A percentile compares a stretch with the other conserved stretches of the same genome.
phyloP scores from a whole-genome alignment of 1,140 invertebrate genomes.

The Drosophila lowei region DNA sequence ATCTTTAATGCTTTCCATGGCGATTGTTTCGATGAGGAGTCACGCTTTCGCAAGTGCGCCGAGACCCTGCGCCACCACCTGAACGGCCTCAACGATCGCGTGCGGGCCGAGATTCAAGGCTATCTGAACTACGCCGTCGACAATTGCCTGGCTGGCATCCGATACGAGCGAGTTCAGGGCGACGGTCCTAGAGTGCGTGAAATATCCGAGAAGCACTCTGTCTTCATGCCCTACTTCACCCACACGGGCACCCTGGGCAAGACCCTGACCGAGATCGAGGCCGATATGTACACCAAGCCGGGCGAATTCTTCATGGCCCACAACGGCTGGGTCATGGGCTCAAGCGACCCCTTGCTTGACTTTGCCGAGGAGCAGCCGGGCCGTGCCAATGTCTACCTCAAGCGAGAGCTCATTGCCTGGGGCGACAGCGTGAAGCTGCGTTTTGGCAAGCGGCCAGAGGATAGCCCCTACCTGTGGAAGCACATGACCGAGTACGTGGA shows the following conservation, averaged over 20 bases:
- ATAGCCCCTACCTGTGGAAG: constrained; percentile 97
- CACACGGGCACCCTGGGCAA: constrained; percentile 64
- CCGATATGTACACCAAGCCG: constrained; percentile 87
- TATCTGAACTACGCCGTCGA: constrained; percentile 92
- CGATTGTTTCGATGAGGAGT: constrained; percentile 92
- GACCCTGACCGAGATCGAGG: constrained; percentile 87
- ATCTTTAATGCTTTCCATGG: constrained; percentile 90
- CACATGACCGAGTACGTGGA: constrained; percentile 96
- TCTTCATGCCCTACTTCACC: constrained; percentile 88
- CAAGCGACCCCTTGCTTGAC: constrained; percentile 94
- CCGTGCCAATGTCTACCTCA: constrained; percentile 90
- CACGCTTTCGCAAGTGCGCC: constrained; percentile 89
- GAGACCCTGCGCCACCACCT: constrained; percentile 88
- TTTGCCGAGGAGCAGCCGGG: constrained; percentile 92
- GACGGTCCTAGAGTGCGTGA: constrained; percentile 91
- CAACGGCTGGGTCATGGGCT: constrained; percentile 99
- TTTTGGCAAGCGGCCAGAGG: constrained; percentile 94
- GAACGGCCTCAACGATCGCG: constrained; percentile 89
- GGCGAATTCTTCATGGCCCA: constrained; percentile 94
- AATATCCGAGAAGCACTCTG: constrained; percentile 90
- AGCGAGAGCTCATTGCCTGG: constrained; percentile 98
- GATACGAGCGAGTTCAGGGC: constrained; percentile 89
- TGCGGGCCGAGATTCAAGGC: constrained; percentile 87
- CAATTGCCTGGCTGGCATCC: constrained; percentile 92
- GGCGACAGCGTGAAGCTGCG: constrained; percentile 98